Evolutionary conservation across 2,888 invertebrate genomes (phyloP), one percentile per base, ranked within the genome.

Genomic region (Amphipoea lucens): DNA sequence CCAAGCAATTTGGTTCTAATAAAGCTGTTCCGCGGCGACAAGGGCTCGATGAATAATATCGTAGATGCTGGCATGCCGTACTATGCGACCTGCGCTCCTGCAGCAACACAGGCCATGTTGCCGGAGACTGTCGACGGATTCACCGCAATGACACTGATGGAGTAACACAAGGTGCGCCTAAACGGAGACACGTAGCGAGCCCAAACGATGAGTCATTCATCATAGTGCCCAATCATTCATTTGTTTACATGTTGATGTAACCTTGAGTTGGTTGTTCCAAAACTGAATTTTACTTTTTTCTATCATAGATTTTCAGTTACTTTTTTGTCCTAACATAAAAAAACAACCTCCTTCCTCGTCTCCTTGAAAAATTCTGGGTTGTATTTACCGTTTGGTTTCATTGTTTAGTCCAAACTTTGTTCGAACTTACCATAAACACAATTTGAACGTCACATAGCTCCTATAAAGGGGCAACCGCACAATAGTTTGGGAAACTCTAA

Each of bases 401-500:
- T 62, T 65, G 65, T 69, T 57, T 20, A 23, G 81, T 71, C 45
- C 14, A 40, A 81, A 75, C n/a, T 67, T 67, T 62, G 45, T 29
- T 36, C 29, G 45, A 79, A 65, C 63, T 77, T 11, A 42, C 72
- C 48, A 72, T 73, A 83, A 86, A 87, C 82, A 84, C 74, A 71
- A 73, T 73, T 81, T 72, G 45, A 85, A 74, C 68, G 80, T 88
- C 87, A 40, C 78, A 82, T 84, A 86, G 78, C 87, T 86, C 67
- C 84, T 77, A 83, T 87, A 90, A 88, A 90, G 87, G 87, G 73
- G 86, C 72, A 45, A 86, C 90, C 89, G 86, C 89, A 85, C 84
- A 85, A 88, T 90, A 90, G 91, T 91, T 91, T 78, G 81, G 78
- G 81, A 74, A 89, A 87, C 88, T 90, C 87, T 68, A 82, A 87